Evolutionary conservation across 2,797 vertebrate species (phyloP).

Genomic region (Enteromius anoplus): DNA sequence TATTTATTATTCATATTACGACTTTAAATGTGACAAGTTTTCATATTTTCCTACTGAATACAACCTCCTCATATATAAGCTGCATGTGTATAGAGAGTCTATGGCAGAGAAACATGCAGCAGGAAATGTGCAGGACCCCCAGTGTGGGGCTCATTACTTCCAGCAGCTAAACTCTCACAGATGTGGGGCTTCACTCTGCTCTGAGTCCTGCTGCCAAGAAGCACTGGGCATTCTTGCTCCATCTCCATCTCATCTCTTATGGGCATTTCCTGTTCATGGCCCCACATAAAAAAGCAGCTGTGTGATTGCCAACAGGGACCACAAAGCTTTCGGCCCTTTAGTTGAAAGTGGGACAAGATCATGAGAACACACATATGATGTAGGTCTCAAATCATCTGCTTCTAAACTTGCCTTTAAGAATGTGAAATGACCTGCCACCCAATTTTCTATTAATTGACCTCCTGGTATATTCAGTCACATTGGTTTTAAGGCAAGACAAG

Average conservation of each 20-base stretch:
- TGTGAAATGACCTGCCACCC: neutral
- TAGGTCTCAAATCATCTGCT: neutral
- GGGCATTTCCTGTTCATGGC: slow-evolving; percentile 76
- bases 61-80: neutral
- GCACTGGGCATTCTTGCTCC: slow-evolving; percentile 63
- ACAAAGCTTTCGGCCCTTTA: slow-evolving; percentile 52
- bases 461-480: neutral
- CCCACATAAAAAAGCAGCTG: slow-evolving; percentile 71
- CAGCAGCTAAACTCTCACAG: slow-evolving; percentile 79
- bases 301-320: slow-evolving; percentile 64
- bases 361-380: neutral
- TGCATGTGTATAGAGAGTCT: slow-evolving; percentile 23
- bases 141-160: slow-evolving; percentile 66
- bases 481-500: neutral
- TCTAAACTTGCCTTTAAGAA: neutral
- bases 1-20: neutral
- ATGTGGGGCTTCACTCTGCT: slow-evolving; percentile 67
- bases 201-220: slow-evolving; percentile 57
- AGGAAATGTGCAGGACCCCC: slow-evolving; percentile 56
- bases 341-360: slow-evolving; percentile 20
- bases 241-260: slow-evolving; percentile 65
- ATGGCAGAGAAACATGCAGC: slow-evolving; percentile 41
- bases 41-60: neutral
- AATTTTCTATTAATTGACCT: neutral
- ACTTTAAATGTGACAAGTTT: neutral